These are phyloP conservation scores for Metallyticus violacea DNA, from an alignment of 2,888 invertebrate species.

Conservation along the genomic window DNA sequence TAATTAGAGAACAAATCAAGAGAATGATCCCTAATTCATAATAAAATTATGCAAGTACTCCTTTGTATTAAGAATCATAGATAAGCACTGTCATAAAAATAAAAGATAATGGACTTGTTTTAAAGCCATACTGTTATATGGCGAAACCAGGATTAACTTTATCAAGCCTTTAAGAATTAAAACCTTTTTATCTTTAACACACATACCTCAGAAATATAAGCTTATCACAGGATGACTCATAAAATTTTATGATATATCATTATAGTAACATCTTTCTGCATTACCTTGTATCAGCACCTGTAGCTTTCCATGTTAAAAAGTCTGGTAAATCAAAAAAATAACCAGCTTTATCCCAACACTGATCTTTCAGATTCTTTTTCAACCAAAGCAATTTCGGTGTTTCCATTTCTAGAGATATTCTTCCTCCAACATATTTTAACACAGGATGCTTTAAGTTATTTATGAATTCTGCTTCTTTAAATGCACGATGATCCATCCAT, in stretches of 20 bases:
- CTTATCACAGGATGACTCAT: neutral
- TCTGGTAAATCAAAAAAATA: conserved; percentile 91
- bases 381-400: conserved; percentile 92
- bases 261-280: neutral
- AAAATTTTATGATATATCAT: neutral
- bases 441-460: conserved; percentile 73
- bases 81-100: neutral
- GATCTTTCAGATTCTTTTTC: conserved; percentile 63
- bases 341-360: conserved; percentile 67
- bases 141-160: neutral
- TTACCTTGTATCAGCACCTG: conserved; percentile 66
- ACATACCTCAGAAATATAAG: neutral
- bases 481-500: conserved; percentile 92
- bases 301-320: conserved; percentile 90
- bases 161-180: neutral
- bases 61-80: neutral
- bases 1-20: too few species aligned
- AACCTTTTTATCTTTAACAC: neutral
- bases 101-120: neutral
- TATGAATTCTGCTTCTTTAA: conserved; percentile 73
- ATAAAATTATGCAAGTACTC: too few species aligned
- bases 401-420: conserved; percentile 95
- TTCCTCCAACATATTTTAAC: conserved; percentile 84
- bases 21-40: too few species aligned
- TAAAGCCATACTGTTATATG: neutral